Evolutionary conservation across 2,113 vertebrate species (phyloP), one percentile per base, ranked within the genome.

Genomic region (Nicator chloris): DNA sequence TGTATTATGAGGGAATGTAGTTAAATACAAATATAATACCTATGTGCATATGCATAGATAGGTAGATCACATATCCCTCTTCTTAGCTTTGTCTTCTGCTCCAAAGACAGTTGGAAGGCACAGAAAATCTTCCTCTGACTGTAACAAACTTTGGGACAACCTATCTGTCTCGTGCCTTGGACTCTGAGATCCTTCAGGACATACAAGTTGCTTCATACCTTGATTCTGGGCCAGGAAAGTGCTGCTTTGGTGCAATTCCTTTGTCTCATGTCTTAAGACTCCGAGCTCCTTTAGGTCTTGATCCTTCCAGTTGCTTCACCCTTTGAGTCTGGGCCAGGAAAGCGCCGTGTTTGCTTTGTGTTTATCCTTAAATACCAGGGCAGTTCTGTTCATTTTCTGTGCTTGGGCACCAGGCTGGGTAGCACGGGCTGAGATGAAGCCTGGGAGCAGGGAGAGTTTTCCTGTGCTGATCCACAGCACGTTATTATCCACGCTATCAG

Each of bases 401-500:
- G 31, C 47, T 15, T 7, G 81, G 61, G 92, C 86, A 75, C 47
- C 5, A 8, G 90, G 82, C 57, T 93, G 83, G 87, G 91, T 93
- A 63, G 37, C 68, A 77, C 2, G 79, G 68, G 47, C 45, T 94
- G 85, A 77, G 64, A 63, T 80, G 24, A 22, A 96, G 68, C 60
- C 90, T 8, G 4, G 81, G 63, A 94, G 87, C 78, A 88, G 63
- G 82, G 73, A 80, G 59, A 85, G 51, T 78, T 83, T 86, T 83
- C 75, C 75, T 71, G 47, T 19, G 27, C 37, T 91, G 76, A 60
- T 90, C 13, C 57, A 23, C 33, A 70, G 71, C 47, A 40, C 60
- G 28, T 95, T 86, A 49, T 92, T 93, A 91, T 86, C 71, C 63
- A 31, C 2, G 54, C 63, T 95, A 81, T 91, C 95, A 78, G 90